Evolutionary conservation across 2,888 invertebrate species (phyloP).

Genomic region (Atrina japonica): DNA sequence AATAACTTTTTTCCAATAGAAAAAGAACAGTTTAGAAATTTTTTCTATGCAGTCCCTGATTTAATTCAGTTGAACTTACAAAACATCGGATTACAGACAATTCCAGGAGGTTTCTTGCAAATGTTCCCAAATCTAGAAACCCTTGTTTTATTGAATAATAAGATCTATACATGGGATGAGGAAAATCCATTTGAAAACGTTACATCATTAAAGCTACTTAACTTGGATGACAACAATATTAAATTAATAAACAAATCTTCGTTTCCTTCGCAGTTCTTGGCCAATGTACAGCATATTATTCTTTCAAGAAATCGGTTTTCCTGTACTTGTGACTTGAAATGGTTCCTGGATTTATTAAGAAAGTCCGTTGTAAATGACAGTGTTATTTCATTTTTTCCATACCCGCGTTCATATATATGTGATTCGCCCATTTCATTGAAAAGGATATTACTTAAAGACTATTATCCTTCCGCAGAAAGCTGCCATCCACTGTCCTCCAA

Average conservation of each 20-base stretch:
- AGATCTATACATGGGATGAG: conserved; percentile 4
- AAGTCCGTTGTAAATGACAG: not conserved
- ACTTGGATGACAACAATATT: conserved; percentile 2
- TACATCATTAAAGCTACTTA: conserved; percentile 6
- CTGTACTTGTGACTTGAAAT: conserved; percentile 22
- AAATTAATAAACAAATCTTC: conserved; percentile 15
- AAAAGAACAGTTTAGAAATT: not conserved
- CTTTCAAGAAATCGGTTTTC: conserved; percentile 7
- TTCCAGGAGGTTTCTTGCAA: conserved; percentile 2
- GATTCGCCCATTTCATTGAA: conserved; percentile 11
- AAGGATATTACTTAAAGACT: not conserved
- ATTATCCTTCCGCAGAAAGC: conserved; percentile 15
- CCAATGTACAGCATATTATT: not conserved
- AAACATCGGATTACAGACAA: not conserved
- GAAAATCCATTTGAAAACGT: conserved; percentile 3
- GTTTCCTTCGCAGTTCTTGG: conserved; percentile 8
- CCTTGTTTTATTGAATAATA: conserved; percentile 1
- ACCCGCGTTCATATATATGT: conserved; percentile 15
- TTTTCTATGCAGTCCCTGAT: not conserved
- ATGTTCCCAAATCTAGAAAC: not conserved
- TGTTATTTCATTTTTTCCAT: conserved; percentile 5
- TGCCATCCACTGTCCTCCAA: not conserved
- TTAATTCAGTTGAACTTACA: not conserved
- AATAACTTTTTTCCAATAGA: not conserved
- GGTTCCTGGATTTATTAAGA: conserved; percentile 19